Base-by-base conservation (phyloP, 2,113 vertebrate genomes). In the Hydrolagus affinis region DNA sequence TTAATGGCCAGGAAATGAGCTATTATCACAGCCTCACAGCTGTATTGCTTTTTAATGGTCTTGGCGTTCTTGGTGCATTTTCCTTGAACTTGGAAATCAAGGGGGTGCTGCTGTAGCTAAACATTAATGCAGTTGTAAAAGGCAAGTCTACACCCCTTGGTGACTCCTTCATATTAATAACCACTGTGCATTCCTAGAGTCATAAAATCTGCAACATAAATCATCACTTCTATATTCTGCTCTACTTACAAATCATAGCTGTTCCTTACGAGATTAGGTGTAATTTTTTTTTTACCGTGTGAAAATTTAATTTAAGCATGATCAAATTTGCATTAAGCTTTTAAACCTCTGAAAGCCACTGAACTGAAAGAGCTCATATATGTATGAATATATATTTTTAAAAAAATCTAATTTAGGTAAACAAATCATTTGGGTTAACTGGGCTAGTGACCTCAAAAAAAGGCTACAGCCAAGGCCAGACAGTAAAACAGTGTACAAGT, bases 1-100 rank as follows among this genome's bases (percentile, higher is more conserved):
- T 92, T 93, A 91, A 91, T 91, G 90, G 91, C 88, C 90, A 94
- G 92, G 91, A 95, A 91, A 92, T 93, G 91, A 91, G 89, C 89
- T 90, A 87, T 91, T 90, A 92, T 89, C 89, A 86, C 89, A 89
- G 87, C 89, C 87, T 90, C 83, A 86, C 87, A 88, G 86, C 77
- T 87, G 88, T 91, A 89, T 90, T 89, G 88, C 87, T 88, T 89
- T 88, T 88, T 89, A 89, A 90, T 88, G 86, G 88, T 87, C 86
- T 56, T 86, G 86, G 85, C 87, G 30, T 87, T 92, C 87, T 87
- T 85, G 74, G 75, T 66, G 88, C 88, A 68, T 86, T 86, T 72
- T 87, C 86, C 88, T 88, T 85, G 85, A 91, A 89, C 85, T 89
- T 90, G 89, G 86, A 88, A 85, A 89, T 87, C 85, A 87, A 83